phyloP scores from a whole-genome alignment of 2,113 vertebrate species.

The Melanocharis versteri region DNA sequence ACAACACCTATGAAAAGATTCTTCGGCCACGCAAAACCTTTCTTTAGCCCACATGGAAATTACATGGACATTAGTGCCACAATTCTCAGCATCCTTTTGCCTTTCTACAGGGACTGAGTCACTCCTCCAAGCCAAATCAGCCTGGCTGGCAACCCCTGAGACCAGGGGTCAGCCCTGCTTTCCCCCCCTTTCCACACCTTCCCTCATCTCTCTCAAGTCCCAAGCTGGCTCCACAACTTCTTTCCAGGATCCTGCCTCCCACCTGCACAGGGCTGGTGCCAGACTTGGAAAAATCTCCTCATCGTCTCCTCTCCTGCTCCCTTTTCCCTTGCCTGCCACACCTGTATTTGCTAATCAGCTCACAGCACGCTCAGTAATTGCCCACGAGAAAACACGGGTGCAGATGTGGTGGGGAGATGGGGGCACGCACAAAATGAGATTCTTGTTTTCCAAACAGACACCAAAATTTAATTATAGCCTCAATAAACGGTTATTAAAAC shows the following conservation, averaged over 20 bases:
- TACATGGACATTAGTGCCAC: neutral
- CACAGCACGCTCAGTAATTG: slow-evolving; percentile 57
- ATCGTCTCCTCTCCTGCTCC: neutral
- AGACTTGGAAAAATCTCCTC: neutral
- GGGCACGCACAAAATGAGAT: slow-evolving; percentile 73
- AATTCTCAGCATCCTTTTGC: neutral
- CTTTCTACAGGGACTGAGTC: neutral
- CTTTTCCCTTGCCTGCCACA: slow-evolving; percentile 30
- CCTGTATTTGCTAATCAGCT: slow-evolving; percentile 75
- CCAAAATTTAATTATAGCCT: slow-evolving; percentile 78
- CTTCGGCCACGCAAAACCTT: neutral
- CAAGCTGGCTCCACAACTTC: neutral
- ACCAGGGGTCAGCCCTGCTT: fast-evolving
- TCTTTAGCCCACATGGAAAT: neutral
- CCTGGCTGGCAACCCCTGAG: neutral
- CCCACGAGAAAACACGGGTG: slow-evolving; percentile 69
- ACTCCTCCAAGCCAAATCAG: neutral
- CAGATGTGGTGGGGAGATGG: slow-evolving; percentile 60
- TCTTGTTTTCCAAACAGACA: slow-evolving; percentile 81
- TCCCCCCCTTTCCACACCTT: neutral
- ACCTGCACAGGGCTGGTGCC: neutral
- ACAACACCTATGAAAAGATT: neutral
- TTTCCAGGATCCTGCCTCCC: neutral
- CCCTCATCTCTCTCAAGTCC: neutral
- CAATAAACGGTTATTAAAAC: slow-evolving; percentile 78